These are phyloP conservation scores for Macropis europaea DNA, from an alignment of 2,888 invertebrate genomes.

Conservation along the genomic window DNA sequence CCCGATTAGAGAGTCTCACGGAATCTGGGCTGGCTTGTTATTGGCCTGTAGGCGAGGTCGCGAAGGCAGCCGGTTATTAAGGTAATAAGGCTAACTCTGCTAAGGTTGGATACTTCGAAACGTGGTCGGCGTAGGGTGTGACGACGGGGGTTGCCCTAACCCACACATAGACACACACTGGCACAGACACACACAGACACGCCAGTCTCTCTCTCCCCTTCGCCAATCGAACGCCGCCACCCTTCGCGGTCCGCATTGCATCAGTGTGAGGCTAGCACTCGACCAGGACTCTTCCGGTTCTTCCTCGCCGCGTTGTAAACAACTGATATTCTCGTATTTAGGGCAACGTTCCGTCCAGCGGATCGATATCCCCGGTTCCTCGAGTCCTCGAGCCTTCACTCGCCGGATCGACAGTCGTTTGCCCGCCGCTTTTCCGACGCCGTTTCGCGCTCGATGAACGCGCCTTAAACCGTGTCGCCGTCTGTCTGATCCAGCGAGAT, in stretches of 20 bases:
- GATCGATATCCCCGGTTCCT: conserved; percentile 49
- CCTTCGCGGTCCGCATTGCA: conserved; percentile 66
- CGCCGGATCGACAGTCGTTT: conserved; percentile 31
- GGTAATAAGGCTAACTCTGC: conserved; percentile 53
- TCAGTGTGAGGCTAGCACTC: conserved; percentile 69
- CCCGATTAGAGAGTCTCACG: conserved; percentile 37
- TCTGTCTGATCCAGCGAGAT: too few relatives aligned
- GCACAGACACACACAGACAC: not conserved
- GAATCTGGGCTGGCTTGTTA: conserved; percentile 46
- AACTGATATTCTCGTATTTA: conserved; percentile 35
- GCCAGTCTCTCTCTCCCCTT: conserved; percentile 37
- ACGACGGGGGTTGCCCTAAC: conserved; percentile 47
- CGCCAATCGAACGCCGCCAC: conserved; percentile 64
- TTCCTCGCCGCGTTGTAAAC: conserved; percentile 53
- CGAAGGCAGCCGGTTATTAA: conserved; percentile 59
- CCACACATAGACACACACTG: not conserved
- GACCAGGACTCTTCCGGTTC: conserved; percentile 61
- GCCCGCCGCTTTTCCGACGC: conserved; percentile 1
- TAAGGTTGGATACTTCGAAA: conserved; percentile 38
- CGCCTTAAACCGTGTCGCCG: not conserved
- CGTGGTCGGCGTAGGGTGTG: conserved; percentile 60
- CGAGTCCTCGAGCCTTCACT: not conserved
- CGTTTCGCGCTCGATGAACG: conserved; percentile 15
- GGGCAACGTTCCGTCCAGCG: conserved; percentile 28
- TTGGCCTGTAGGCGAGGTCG: conserved; percentile 59